These are phyloP conservation scores for Brenthis ino DNA, from an alignment of 2,888 invertebrate genomes.

Conservation along the genomic window DNA sequence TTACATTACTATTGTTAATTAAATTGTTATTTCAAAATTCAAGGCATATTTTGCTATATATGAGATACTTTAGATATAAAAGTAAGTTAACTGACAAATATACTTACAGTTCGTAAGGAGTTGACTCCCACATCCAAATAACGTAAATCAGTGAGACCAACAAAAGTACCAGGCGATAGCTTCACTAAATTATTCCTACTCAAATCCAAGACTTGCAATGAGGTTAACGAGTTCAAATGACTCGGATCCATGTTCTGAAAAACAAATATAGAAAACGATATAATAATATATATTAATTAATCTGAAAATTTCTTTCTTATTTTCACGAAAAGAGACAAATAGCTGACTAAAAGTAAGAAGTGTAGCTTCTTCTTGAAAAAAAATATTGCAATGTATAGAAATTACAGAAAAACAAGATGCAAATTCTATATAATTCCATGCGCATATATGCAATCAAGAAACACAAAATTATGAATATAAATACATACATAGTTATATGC, in stretches of 20 bases:
- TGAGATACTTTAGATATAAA: too few species aligned
- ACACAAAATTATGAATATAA: not conserved
- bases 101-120: constrained; percentile 90
- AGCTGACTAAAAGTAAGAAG: too few species aligned
- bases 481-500: not conserved
- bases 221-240: constrained; percentile 85
- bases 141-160: constrained; percentile 86
- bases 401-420: not conserved
- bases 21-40: too few species aligned
- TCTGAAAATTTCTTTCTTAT: too few species aligned
- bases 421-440: too few species aligned
- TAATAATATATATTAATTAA: not conserved
- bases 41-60: too few species aligned
- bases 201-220: constrained; percentile 89
- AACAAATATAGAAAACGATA: constrained; percentile 9
- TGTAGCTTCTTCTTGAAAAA: too few species aligned
- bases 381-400: not conserved
- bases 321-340: too few species aligned
- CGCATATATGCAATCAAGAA: too few species aligned
- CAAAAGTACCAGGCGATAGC: constrained; percentile 91
- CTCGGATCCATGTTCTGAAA: constrained; percentile 89
- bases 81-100: constrained; percentile 14
- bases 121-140: constrained; percentile 93
- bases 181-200: constrained; percentile 92
- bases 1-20: too few species aligned